Base-by-base conservation (phyloP, 2,113 vertebrate species). In the Cyprinodon tularosa region DNA sequence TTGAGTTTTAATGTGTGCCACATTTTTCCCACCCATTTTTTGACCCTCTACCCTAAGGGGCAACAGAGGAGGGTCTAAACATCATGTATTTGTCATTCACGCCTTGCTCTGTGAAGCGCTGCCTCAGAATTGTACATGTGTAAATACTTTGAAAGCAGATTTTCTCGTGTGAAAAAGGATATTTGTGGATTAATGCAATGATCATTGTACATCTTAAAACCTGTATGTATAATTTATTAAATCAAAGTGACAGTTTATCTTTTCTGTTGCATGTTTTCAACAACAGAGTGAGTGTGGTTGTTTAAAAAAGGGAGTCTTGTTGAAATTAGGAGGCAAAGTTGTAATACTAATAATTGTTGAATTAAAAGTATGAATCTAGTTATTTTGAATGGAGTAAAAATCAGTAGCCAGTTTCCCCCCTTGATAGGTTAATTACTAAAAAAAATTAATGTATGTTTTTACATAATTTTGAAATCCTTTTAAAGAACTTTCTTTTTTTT, bases 151-250 rank as follows among this genome's bases (percentile, higher is more conserved):
- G 89, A 93, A 91, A 88, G 93, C 92, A 93, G 88, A 93, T 94
- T 88, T 86, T 94, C 90, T 93, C 89, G 90, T 91, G 92, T 90
- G 86, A 91, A 83, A 88, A 89, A 93, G 70, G 70, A 87, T 66
- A 38, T 45, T 93, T 91, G 87, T 93, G 94, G 93, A 96, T 96
- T 94, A 92, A 95, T 96, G 92, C 86, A 88, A 96, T 96, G 95
- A 96, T 94, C 95, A 95, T 96, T 98, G 96, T 97, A 96, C 95
- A 98, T 97, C 96, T 96, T 96, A 84, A 88, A 90, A 89, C 82
- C 50, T 96, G 83, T 93, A 96, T 96, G 95, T 97, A 96, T 97
- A 99, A 99, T 98, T 99, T 99, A 99, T 99, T 98, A 98, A 99
- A 99, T 97, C 94, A 96, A 95, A 95, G 94, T 96, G 95, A 97